These are phyloP conservation scores for Ataeniobius toweri DNA, from an alignment of 2,797 vertebrate species.

Conservation along the genomic window DNA sequence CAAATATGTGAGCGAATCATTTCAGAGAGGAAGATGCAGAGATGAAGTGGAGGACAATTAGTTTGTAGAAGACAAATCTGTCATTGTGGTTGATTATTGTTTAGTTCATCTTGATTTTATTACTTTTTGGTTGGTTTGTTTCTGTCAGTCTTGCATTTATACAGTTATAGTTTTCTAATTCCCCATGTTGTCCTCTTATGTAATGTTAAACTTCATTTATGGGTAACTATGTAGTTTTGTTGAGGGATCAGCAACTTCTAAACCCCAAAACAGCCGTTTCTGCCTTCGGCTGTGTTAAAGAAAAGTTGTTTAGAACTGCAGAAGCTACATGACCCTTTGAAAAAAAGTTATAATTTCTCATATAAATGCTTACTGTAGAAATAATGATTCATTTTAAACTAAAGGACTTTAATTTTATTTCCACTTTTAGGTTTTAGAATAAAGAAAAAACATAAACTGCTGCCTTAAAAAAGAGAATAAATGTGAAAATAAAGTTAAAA, in stretches of 20 bases:
- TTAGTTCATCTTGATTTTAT: background rate
- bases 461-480: background rate
- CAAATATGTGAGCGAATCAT: slow-evolving; percentile 1
- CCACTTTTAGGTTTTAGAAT: background rate
- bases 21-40: slow-evolving; percentile 7
- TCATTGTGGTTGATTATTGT: background rate
- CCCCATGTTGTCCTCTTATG: too few relatives aligned
- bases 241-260: background rate
- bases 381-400: background rate
- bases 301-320: background rate
- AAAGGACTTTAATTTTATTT: too few relatives aligned
- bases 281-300: background rate
- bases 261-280: background rate
- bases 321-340: background rate
- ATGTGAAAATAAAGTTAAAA: background rate
- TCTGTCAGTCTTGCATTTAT: too few relatives aligned
- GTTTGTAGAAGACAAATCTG: slow-evolving; percentile 40
- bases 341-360: too few relatives aligned
- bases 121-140: too few relatives aligned
- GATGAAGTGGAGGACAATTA: slow-evolving; percentile 6
- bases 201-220: background rate
- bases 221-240: background rate
- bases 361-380: background rate
- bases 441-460: background rate
- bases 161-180: too few relatives aligned